Evolutionary conservation across 2,888 invertebrate species (phyloP), one percentile per base, ranked within the genome.

Genomic region (Leptarthrus brevirostris): DNA sequence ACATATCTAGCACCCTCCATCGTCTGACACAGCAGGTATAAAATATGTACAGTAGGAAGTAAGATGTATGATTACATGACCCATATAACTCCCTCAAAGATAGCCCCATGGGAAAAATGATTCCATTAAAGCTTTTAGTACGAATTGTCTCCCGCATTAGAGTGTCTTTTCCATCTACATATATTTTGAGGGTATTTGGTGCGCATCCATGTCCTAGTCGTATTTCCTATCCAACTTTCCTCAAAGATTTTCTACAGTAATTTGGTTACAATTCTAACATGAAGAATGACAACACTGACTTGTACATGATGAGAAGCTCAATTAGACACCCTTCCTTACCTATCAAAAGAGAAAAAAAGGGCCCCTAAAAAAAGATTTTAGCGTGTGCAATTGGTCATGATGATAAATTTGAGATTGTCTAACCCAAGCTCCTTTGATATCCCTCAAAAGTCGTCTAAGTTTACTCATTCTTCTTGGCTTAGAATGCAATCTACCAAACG

Each of bases 351-450:
- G 6, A 14, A 8, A 44, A 53, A 54, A 54, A 54, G 14, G 18
- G 24, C 8, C 54, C 10, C n/a, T n/a, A n/a, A n/a, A n/a, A n/a
- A 30, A n/a, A 54, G 18, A 14, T 26, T 54, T 54, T 54, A 24
- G 26, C 5, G n/a, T 26, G 30, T 54, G 18, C 54, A 54, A 54
- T 54, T 54, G 54, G 54, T 54, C 54, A 54, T 54, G 54, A 54
- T 54, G 54, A 54, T 54, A 18, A 54, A 54, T 54, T n/a, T 24
- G 54, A 54, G 30, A 14, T n/a, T 54, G 26, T 54, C 54, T 54
- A 30, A 54, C 24, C 54, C 2, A 6, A 54, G 54, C 24, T 14
- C 30, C 54, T 26, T 30, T 24, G 30, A 14, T 4, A 22, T 22
- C 26, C 2, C 12, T 26, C 26, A 30, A 30, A 6, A 6, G 10